Percentiles rank a stretch among this genome's conserved stretches.
Evolutionary conservation across 2,888 invertebrate species (phyloP).

Genomic region (Trichopria drosophilae): DNA sequence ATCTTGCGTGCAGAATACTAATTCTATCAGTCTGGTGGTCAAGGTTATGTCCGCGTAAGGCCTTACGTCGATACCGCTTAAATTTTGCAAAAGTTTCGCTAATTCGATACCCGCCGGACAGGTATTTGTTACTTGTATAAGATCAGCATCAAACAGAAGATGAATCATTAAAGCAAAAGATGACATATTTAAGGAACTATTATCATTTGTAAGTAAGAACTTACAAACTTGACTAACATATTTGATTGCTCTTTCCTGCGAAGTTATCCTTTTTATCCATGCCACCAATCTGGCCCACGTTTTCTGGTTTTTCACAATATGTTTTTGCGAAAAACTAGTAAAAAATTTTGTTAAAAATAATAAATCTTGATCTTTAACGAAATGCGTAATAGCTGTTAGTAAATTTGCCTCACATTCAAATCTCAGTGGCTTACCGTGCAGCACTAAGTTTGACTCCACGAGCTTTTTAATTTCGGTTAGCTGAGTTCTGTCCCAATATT

Average conservation of each 20-base stretch:
- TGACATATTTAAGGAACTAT: constrained; percentile 20
- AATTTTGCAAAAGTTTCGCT: constrained; percentile 33
- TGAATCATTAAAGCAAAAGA: constrained; percentile 42
- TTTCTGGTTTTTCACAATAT: too few relatives aligned
- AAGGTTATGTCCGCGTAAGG: constrained; percentile 42
- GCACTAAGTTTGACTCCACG: constrained; percentile 39
- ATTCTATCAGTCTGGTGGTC: constrained; percentile 35
- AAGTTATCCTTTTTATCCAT: constrained; percentile 17
- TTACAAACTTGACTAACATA: constrained; percentile 35
- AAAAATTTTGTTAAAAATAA: constrained; percentile 35
- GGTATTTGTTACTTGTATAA: constrained; percentile 33
- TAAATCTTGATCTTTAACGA: constrained; percentile 32
- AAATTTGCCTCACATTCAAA: constrained; percentile 46
- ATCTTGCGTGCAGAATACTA: constrained; percentile 38
- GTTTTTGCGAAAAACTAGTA: constrained; percentile 36
- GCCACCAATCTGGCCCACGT: constrained; percentile 37
- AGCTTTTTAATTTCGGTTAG: constrained; percentile 40
- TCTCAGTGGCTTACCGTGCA: constrained; percentile 40
- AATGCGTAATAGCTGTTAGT: constrained; percentile 35
- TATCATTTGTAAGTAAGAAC: constrained; percentile 14
- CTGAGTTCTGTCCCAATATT: constrained; percentile 28
- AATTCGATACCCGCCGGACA: constrained; percentile 33
- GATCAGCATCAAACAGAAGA: constrained; percentile 41
- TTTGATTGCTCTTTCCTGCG: constrained; percentile 21
- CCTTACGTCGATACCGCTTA: constrained; percentile 40